A percentile compares a stretch with the other conserved stretches of the same genome.
These are phyloP conservation scores for Leptopilina boulardi DNA, from an alignment of 1,140 invertebrate genomes.

Conservation along the genomic window DNA sequence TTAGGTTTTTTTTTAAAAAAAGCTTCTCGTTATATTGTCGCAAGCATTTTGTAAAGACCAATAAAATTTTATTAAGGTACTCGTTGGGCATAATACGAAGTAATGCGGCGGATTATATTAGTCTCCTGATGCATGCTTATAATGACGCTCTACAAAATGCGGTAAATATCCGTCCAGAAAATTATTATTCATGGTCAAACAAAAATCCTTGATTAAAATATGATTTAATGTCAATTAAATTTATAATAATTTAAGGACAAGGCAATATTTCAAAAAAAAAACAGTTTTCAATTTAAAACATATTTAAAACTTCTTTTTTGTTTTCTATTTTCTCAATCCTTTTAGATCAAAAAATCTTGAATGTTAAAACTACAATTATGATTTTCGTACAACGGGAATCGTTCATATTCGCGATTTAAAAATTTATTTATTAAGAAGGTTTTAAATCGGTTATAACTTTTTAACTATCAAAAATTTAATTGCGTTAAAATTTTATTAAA, in stretches of 20 bases:
- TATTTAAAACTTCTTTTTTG: no score
- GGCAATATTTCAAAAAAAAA: not conserved
- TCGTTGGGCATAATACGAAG: slow-evolving; percentile 7
- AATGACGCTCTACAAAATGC: slow-evolving; percentile 2
- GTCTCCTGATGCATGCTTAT: slow-evolving; percentile 22
- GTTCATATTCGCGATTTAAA: no score
- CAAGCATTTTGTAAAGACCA: not conserved
- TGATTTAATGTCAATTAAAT: not conserved
- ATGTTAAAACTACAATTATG: no score
- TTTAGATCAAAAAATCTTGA: no score
- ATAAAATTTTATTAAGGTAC: slow-evolving; percentile 11
- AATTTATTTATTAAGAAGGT: no score
- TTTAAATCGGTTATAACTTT: no score
- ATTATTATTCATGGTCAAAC: not conserved
- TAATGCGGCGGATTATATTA: slow-evolving; percentile 15
- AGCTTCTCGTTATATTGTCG: not conserved
- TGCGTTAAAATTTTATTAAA: no score
- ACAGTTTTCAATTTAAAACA: no score
- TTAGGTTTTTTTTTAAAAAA: not conserved
- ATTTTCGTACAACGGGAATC: no score
- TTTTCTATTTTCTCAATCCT: no score
- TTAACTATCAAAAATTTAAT: no score
- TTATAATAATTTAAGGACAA: not conserved
- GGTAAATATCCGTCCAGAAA: not conserved
- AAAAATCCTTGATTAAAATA: not conserved